These are phyloP conservation scores for Pimephales promelas DNA, from an alignment of 2,113 vertebrate species.

Conservation along the genomic window DNA sequence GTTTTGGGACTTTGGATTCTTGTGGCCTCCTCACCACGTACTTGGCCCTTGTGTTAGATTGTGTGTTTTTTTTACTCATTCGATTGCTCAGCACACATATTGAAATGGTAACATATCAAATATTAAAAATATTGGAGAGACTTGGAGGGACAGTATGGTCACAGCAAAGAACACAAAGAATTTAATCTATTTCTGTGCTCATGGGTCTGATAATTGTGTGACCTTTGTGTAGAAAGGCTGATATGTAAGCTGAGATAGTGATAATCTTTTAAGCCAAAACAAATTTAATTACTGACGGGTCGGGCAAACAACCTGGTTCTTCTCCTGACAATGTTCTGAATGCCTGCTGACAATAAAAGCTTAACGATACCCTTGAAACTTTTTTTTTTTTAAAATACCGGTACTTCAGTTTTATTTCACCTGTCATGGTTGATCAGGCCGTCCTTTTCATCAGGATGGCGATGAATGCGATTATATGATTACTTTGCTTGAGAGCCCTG, in stretches of 20 bases:
- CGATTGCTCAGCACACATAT: not conserved
- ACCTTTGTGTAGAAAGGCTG: constrained; percentile 45
- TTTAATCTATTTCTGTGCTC: constrained; percentile 9
- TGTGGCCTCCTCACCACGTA: not conserved
- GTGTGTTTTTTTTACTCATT: not conserved
- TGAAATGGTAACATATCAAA: not conserved
- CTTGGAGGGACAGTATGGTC: not conserved
- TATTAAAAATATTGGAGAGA: not conserved
- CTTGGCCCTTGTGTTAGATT: not conserved
- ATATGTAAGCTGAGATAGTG: constrained; percentile 60
- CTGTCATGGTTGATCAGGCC: constrained; percentile 36
- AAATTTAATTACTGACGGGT: constrained; percentile 61
- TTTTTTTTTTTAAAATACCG: constrained; percentile 5
- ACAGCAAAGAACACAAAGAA: not conserved
- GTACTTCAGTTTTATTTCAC: constrained; percentile 9
- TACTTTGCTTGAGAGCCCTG: constrained; percentile 43
- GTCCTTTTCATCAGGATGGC: constrained; percentile 47
- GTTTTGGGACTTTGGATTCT: not conserved
- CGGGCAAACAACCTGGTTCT: constrained; percentile 52
- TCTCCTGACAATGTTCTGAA: constrained; percentile 30
- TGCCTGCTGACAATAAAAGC: constrained; percentile 24
- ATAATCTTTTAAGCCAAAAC: constrained; percentile 65
- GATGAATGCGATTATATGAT: constrained; percentile 51
- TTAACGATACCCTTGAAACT: constrained; percentile 45
- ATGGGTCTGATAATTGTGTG: constrained; percentile 41